Percentiles rank a stretch among this genome's conserved stretches.
These are phyloP conservation scores for Columba livia DNA, from an alignment of 2,113 vertebrate genomes.

Conservation along the genomic window DNA sequence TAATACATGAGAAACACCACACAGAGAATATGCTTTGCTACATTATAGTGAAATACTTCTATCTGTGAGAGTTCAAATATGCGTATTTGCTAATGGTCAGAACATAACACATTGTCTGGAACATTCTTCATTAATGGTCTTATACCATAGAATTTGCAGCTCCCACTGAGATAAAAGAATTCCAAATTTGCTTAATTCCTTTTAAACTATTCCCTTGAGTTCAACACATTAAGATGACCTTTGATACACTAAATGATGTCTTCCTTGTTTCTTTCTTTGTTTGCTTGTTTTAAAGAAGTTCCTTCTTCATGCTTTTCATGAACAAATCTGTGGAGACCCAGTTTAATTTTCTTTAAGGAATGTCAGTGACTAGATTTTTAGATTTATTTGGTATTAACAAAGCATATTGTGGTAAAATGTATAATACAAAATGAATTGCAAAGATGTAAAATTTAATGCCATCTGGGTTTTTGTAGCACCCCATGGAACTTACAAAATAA, in stretches of 20 bases:
- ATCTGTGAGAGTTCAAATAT: slow-evolving; percentile 18
- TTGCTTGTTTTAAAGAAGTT: not conserved
- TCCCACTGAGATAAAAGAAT: not conserved
- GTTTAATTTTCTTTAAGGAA: slow-evolving; percentile 6
- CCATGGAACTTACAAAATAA: not conserved
- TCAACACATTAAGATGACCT: not conserved
- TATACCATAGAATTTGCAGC: not conserved
- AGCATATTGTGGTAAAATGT: not conserved
- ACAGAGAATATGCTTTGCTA: not conserved
- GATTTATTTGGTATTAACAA: slow-evolving; percentile 23
- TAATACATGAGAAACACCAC: slow-evolving; percentile 24
- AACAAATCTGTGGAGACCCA: not conserved
- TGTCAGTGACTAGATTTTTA: not conserved
- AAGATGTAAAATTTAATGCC: not conserved
- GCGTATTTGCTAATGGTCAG: not conserved
- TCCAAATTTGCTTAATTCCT: not conserved
- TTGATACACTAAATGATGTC: not conserved
- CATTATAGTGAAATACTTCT: slow-evolving; percentile 21
- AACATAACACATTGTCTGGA: not conserved
- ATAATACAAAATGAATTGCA: not conserved
- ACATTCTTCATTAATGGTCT: not conserved
- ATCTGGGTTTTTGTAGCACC: not conserved
- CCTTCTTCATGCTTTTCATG: not conserved
- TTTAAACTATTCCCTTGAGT: not conserved
- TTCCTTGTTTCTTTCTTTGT: not conserved